Evolutionary conservation across 2,888 invertebrate species (phyloP).

Genomic region (Tetragonula carbonaria): DNA sequence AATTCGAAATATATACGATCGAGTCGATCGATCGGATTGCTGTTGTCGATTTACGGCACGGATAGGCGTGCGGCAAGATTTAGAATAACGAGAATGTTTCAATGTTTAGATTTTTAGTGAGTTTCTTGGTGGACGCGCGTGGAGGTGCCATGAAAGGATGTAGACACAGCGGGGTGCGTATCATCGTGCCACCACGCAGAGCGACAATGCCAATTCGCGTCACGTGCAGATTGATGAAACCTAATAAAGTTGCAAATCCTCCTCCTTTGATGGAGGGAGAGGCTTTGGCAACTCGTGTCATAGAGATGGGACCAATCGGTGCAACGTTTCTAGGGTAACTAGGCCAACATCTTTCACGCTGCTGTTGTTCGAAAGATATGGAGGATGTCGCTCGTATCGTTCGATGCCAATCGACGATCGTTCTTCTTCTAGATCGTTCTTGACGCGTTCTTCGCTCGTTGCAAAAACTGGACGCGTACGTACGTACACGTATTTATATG

Average conservation of each 20-base stretch:
- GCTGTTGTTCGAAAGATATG: too few species aligned
- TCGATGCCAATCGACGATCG: too few species aligned
- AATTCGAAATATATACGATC: too few species aligned
- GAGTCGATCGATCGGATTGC: too few species aligned
- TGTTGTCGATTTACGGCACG: too few species aligned
- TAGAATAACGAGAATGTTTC: neutral
- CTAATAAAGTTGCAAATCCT: constrained; percentile 91
- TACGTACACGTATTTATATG: neutral
- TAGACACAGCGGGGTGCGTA: constrained; percentile 97
- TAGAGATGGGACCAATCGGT: constrained; percentile 98
- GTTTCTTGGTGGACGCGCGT: constrained; percentile 99
- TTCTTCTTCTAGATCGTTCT: too few species aligned
- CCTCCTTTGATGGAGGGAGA: constrained; percentile 99
- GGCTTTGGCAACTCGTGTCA: constrained; percentile 96
- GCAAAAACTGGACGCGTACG: neutral
- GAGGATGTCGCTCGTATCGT: too few species aligned
- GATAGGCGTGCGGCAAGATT: too few species aligned
- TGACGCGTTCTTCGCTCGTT: neutral
- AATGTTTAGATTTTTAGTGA: constrained; percentile 94
- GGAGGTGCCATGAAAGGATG: constrained; percentile 99
- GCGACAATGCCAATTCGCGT: constrained; percentile 98
- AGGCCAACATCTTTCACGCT: neutral
- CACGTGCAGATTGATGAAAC: constrained; percentile 96
- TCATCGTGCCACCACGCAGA: constrained; percentile 98
- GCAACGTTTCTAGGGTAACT: constrained; percentile 97